A percentile compares a stretch with the other conserved stretches of the same genome.
These are phyloP conservation scores for Battus philenor DNA, from an alignment of 1,140 invertebrate species.

Conservation along the genomic window DNA sequence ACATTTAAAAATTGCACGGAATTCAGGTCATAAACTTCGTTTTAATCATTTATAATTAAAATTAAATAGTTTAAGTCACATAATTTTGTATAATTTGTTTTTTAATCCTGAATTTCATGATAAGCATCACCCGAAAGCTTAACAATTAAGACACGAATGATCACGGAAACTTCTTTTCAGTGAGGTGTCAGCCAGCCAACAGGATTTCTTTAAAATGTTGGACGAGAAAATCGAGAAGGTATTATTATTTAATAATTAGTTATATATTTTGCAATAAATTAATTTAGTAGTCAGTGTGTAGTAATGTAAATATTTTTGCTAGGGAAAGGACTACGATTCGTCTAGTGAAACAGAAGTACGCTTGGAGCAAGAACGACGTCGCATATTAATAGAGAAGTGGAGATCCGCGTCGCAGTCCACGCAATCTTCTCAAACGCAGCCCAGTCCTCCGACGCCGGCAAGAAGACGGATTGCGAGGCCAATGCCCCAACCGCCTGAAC, in stretches of 20 bases:
- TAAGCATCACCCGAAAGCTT: too few species aligned
- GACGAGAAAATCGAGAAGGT: conserved; percentile 94
- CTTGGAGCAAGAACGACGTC: conserved; percentile 77
- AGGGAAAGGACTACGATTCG: conserved; percentile 86
- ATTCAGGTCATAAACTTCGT: too few species aligned
- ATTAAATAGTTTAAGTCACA: too few species aligned
- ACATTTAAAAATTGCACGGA: too few species aligned
- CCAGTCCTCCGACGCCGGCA: conserved; percentile 56
- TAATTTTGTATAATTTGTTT: too few species aligned
- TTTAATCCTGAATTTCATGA: too few species aligned
- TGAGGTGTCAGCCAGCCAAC: conserved; percentile 89
- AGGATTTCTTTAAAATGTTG: conserved; percentile 93
- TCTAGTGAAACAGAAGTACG: conserved; percentile 79
- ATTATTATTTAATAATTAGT: conserved; percentile 37
- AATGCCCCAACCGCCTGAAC: conserved; percentile 47
- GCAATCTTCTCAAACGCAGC: conserved; percentile 49
- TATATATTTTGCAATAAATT: neutral
- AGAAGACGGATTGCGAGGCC: conserved; percentile 45
- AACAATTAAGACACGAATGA: too few species aligned
- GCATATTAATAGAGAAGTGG: conserved; percentile 79
- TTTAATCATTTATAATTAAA: too few species aligned
- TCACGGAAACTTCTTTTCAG: conserved; percentile 78
- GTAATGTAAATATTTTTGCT: conserved; percentile 20
- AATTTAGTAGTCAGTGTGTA: too few species aligned
- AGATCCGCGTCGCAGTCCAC: conserved; percentile 77